Evolutionary conservation across 1,140 invertebrate genomes (phyloP).

Genomic region (Bombyx mandarina): DNA sequence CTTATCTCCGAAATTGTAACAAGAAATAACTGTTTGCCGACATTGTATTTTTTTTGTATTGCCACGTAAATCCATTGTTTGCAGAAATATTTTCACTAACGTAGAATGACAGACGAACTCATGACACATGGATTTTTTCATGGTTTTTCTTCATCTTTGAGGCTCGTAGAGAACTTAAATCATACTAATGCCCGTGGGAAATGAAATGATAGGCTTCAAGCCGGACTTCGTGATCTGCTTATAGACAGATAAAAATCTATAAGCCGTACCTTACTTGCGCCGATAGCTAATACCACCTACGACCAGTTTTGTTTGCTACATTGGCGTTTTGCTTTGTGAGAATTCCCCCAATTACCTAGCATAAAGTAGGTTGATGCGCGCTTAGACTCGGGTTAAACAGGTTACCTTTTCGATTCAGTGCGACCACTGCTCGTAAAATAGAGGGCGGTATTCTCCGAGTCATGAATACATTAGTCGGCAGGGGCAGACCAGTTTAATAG

Average conservation of each 20-base stretch:
- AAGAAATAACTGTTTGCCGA: neutral
- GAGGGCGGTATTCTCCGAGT: conserved; percentile 39
- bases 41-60: neutral
- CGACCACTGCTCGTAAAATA: conserved; percentile 52
- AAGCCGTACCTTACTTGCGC: too few relatives aligned
- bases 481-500: conserved; percentile 47
- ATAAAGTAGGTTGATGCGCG: conserved; percentile 44
- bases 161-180: too few relatives aligned
- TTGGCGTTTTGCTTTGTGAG: conserved; percentile 12
- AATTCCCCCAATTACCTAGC: conserved; percentile 41
- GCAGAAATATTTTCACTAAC: too few relatives aligned
- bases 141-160: too few relatives aligned
- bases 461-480: conserved; percentile 60
- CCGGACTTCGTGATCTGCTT: too few relatives aligned
- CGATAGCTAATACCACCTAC: neutral
- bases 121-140: too few relatives aligned
- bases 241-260: too few relatives aligned
- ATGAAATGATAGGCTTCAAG: too few relatives aligned
- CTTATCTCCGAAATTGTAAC: neutral
- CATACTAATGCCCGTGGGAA: too few relatives aligned
- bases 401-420: conserved; percentile 50
- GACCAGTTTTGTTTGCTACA: neutral
- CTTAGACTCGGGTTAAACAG: conserved; percentile 30
- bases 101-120: too few relatives aligned
- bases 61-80: neutral